Conservation (phyloP, 2,888 invertebrate species). For the Meandrusa payeni region DNA sequence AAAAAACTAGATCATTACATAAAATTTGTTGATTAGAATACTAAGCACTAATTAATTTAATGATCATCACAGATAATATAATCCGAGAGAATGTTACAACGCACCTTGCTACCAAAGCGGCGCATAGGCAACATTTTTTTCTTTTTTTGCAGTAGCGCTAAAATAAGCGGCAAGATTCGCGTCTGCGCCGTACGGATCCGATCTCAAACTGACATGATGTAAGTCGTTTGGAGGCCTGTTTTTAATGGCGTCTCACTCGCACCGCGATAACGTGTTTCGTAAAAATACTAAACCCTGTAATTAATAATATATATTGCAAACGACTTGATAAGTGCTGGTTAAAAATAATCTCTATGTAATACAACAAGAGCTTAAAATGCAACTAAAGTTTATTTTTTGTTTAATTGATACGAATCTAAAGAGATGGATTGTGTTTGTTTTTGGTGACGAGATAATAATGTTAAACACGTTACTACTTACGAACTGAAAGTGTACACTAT, state of each 20-base stretch:
- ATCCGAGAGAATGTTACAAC: too few relatives aligned
- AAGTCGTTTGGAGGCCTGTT: constrained; percentile 40
- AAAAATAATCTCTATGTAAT: too few relatives aligned
- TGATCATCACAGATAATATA: not conserved
- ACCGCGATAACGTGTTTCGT: constrained; percentile 52
- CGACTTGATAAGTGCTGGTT: too few relatives aligned
- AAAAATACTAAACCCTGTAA: constrained; percentile 9
- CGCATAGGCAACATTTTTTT: constrained; percentile 65
- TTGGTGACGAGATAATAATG: too few relatives aligned
- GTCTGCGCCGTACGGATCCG: constrained; percentile 46
- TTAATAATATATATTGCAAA: constrained; percentile 9
- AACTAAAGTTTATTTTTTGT: too few relatives aligned
- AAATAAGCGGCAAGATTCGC: constrained; percentile 40
- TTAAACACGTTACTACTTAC: too few relatives aligned
- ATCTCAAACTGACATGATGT: constrained; percentile 52
- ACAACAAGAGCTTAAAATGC: too few relatives aligned
- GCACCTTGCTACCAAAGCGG: constrained; percentile 72
- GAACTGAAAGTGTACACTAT: too few relatives aligned
- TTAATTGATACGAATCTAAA: too few relatives aligned
- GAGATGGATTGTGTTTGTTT: too few relatives aligned
- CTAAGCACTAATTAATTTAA: too few relatives aligned
- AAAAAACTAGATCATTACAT: not conserved
- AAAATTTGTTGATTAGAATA: not conserved
- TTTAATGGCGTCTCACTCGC: constrained; percentile 61
- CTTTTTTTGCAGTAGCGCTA: constrained; percentile 40